phyloP scores from a whole-genome alignment of 2,888 invertebrate genomes.

The Tanytarsus gracilentus region DNA sequence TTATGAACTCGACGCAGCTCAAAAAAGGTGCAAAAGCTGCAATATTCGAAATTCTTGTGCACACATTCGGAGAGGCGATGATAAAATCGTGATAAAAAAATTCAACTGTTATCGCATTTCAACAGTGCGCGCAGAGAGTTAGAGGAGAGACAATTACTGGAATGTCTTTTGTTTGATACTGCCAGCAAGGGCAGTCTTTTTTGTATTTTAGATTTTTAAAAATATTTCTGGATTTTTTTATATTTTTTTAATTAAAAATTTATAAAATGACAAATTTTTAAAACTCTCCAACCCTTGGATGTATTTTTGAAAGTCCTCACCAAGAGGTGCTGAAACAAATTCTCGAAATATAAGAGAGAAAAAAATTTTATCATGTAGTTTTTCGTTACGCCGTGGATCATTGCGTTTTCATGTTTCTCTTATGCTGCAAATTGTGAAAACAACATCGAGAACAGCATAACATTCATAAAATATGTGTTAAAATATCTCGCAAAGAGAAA shows the following conservation, averaged over 20 bases:
- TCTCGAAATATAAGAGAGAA: background rate
- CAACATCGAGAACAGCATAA: slow-evolving; percentile 24
- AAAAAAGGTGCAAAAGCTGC: background rate
- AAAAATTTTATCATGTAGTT: slow-evolving; percentile 4
- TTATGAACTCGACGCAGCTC: slow-evolving; percentile 12
- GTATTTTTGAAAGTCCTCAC: no score
- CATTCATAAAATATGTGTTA: slow-evolving; percentile 25
- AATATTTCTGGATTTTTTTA: no score
- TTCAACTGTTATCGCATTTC: no score
- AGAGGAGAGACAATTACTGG: background rate
- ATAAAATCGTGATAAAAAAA: slow-evolving; percentile 19
- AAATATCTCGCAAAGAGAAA: slow-evolving; percentile 10
- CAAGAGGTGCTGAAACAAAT: background rate
- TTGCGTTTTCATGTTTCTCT: slow-evolving; percentile 23
- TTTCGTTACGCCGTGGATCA: background rate
- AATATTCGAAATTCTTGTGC: no score
- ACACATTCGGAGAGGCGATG: no score
- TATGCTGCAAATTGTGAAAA: slow-evolving; percentile 23
- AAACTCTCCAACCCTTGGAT: no score
- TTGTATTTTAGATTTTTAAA: no score
- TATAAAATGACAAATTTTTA: no score
- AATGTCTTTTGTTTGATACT: slow-evolving; percentile 10
- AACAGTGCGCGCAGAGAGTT: background rate
- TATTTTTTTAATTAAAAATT: no score
- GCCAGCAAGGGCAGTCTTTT: no score